Base-by-base conservation (phyloP, 1,140 invertebrate genomes). In the Acromyrmex charruanus region DNA sequence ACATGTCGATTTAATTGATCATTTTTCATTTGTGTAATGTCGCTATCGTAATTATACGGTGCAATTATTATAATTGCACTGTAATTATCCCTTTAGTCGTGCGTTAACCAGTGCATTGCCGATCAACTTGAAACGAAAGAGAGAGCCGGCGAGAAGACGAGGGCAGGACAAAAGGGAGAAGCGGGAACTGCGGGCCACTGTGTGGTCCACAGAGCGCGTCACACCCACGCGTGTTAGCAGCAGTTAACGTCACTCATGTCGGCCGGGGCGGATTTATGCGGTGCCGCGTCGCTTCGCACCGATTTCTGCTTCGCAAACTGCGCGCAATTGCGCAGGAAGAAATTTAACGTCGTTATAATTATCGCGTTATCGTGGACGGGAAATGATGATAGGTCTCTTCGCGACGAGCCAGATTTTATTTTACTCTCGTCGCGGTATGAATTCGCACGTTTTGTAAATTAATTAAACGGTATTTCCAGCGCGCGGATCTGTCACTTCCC, bases 161-260 rank as follows among this genome's bases (percentile, higher is more conserved):
- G 68, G 61, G 61, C 16, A 79, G 74, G 51, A n/a, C 51, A 49
- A 77, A 66, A 53, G 44, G 74, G 59, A 59, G 39, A 74, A 49
- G 39, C 55, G 68, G 49, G 25, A 77, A 66, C 18, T n/a, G 18
- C n/a, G 18, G 58, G 75, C 55, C 69, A 82, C 80, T 74, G 80
- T 81, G 77, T 82, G 80, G 80, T 82, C 80, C 80, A 61, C 55
- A 49, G 80, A 82, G 80, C 80, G 80, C 58, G 80, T 82, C 80
- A 82, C 80, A 82, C 68, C 68, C 68, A 74, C 68, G 68, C 55
- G 68, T 59, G 80, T 82, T 82, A 82, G 80, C 80, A 49, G 80
- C 80, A 82, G 80, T 82, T 82, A 82, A 82, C 80, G 80, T 82
- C 80, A 82, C 80, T 82, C 80, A 82, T 14, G 80, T 82, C 69